A percentile compares a stretch with the other conserved stretches of the same genome.
These are phyloP conservation scores for Gorsachius magnificus DNA, from an alignment of 2,797 vertebrate genomes.

Conservation along the genomic window DNA sequence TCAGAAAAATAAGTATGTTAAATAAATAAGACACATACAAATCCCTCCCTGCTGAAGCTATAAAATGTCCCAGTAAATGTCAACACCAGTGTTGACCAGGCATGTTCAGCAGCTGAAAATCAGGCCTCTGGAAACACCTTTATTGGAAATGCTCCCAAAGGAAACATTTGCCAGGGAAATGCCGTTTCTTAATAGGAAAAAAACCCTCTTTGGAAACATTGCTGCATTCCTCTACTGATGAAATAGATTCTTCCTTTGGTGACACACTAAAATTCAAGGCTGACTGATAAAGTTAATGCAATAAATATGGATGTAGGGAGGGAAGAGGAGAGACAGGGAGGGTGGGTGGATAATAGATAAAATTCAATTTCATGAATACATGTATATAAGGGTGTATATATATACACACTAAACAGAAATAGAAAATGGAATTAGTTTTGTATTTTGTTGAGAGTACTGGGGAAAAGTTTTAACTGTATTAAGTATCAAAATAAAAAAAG, in stretches of 20 bases:
- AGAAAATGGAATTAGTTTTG: background rate
- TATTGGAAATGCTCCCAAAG: background rate
- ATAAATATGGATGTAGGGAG: slow-evolving; percentile 15
- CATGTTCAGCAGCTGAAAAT: background rate
- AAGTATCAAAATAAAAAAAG: background rate
- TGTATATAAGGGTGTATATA: background rate
- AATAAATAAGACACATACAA: background rate
- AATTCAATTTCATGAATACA: background rate
- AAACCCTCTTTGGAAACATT: background rate
- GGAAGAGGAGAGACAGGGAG: background rate
- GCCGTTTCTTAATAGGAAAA: background rate
- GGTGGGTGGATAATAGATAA: background rate
- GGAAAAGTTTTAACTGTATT: background rate
- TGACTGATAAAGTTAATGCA: slow-evolving; percentile 28
- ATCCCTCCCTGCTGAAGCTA: background rate
- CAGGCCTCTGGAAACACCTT: background rate
- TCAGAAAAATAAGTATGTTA: background rate
- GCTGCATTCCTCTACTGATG: background rate
- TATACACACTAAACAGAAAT: background rate
- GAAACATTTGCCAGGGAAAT: slow-evolving; percentile 1
- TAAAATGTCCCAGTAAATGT: slow-evolving; percentile 12
- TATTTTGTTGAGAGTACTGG: background rate
- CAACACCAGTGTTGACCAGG: background rate
- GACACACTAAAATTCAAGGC: background rate
- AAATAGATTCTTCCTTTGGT: background rate